Evolutionary conservation across 2,888 invertebrate genomes (phyloP).

Genomic region (Sarcophaga variegata): DNA sequence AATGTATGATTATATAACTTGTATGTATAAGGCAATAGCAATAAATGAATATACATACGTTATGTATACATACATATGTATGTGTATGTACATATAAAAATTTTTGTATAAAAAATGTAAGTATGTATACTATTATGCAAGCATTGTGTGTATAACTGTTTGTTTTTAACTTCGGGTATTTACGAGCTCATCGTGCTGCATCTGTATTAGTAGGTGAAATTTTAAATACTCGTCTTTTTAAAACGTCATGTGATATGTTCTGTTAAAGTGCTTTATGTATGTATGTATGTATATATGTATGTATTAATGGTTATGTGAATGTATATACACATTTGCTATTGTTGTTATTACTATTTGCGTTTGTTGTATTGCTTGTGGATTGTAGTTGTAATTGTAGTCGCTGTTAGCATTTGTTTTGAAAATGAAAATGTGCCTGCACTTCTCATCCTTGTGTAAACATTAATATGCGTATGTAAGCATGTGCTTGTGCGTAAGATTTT

Average conservation of each 20-base stretch:
- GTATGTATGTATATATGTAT: neutral
- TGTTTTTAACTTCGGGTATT: conserved; percentile 14
- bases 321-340: conserved; percentile 17
- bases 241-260: conserved; percentile 22
- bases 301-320: conserved; percentile 10
- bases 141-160: conserved; percentile 4
- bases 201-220: conserved; percentile 46
- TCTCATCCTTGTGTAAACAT: conserved; percentile 11
- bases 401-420: conserved; percentile 2
- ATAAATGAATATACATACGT: too few species aligned
- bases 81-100: neutral
- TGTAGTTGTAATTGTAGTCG: neutral
- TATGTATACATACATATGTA: neutral
- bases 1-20: too few species aligned
- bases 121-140: neutral
- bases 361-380: neutral
- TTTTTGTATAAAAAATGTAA: neutral
- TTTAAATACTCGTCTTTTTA: conserved; percentile 21
- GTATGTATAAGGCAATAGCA: too few species aligned
- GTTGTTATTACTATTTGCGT: neutral
- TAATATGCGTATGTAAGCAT: neutral
- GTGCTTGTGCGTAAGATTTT: neutral
- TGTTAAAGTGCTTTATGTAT: neutral
- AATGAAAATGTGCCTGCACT: conserved; percentile 42
- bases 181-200: conserved; percentile 5